These are phyloP conservation scores for Rhadina sibilatrix DNA, from an alignment of 2,113 vertebrate species.

Conservation along the genomic window DNA sequence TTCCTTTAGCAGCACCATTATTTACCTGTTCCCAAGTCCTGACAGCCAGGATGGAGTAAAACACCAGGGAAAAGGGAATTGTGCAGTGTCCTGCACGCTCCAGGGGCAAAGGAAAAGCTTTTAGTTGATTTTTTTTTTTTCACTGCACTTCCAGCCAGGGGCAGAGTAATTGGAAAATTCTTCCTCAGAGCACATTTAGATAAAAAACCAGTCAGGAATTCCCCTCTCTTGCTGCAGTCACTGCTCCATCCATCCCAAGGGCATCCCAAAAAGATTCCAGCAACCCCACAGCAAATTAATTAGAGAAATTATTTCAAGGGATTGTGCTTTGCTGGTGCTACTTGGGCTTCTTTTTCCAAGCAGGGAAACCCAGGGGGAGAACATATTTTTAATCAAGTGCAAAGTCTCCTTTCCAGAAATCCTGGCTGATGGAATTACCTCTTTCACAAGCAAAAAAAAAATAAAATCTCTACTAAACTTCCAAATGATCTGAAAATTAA, in stretches of 20 bases:
- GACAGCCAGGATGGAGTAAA: neutral
- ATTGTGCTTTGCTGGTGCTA: neutral
- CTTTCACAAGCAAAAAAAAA: neutral
- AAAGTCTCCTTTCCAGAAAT: neutral
- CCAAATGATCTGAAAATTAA: neutral
- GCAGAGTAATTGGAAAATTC: neutral
- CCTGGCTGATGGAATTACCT: neutral
- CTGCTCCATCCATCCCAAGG: neutral
- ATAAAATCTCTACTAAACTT: neutral
- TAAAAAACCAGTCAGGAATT: neutral
- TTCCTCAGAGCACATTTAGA: neutral
- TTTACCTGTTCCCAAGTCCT: slow-evolving; percentile 1
- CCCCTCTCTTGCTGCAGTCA: neutral
- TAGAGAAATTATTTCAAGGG: slow-evolving; percentile 9
- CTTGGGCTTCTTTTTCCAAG: neutral
- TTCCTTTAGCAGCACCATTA: neutral
- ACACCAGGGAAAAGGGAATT: neutral
- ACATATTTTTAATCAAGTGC: neutral
- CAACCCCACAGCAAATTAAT: neutral
- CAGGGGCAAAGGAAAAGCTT: neutral
- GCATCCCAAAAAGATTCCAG: neutral
- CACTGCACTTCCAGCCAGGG: neutral
- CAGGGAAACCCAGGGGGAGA: neutral
- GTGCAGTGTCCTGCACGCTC: neutral
- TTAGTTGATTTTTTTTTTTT: neutral